phyloP scores from a whole-genome alignment of 2,888 invertebrate species.

The Serripes groenlandicus region DNA sequence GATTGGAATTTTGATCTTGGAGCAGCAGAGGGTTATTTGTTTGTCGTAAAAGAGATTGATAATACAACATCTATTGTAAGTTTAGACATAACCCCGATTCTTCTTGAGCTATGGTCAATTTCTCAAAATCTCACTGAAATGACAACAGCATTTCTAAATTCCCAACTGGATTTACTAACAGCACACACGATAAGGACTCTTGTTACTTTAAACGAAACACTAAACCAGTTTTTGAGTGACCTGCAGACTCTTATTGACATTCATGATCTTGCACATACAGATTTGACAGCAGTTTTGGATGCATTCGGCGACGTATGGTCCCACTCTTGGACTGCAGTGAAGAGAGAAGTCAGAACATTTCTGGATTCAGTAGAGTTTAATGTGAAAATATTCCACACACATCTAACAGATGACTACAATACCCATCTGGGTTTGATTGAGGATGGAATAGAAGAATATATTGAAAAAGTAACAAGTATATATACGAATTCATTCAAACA shows the following conservation, averaged over 20 bases:
- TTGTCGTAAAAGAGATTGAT: background rate
- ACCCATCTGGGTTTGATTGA: background rate
- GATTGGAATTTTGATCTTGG: constrained; percentile 39
- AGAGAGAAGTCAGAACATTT: background rate
- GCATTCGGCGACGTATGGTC: background rate
- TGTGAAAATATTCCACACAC: background rate
- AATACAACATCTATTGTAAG: too few relatives aligned
- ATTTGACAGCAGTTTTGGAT: background rate
- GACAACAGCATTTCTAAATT: too few relatives aligned
- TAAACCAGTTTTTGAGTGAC: too few relatives aligned
- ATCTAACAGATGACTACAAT: background rate
- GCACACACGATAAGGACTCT: too few relatives aligned
- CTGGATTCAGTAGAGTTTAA: background rate
- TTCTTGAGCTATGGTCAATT: too few relatives aligned
- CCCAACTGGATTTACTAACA: too few relatives aligned
- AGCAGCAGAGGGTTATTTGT: background rate
- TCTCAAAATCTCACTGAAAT: too few relatives aligned
- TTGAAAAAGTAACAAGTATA: background rate
- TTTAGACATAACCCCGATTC: too few relatives aligned
- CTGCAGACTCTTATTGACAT: background rate
- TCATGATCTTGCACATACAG: background rate
- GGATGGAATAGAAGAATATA: background rate
- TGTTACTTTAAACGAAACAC: too few relatives aligned
- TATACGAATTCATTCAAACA: background rate
- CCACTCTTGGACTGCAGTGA: background rate